phyloP scores from a whole-genome alignment of 2,888 invertebrate genomes.

The Drosophila siamana region DNA sequence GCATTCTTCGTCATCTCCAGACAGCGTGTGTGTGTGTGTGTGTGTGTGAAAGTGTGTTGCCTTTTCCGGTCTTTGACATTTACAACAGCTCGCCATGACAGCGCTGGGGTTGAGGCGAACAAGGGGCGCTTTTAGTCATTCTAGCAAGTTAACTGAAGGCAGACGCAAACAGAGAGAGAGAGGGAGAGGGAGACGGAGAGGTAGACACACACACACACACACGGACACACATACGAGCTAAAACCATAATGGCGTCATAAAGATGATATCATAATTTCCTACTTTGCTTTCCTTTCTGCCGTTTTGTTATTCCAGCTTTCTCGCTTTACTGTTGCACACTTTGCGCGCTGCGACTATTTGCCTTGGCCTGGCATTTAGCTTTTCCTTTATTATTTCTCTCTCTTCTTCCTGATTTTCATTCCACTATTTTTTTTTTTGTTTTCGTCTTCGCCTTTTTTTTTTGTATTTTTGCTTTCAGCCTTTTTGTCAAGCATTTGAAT shows the following conservation, averaged over 20 bases:
- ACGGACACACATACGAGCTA: conserved; percentile 23
- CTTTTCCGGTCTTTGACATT: conserved; percentile 77
- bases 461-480: conserved; percentile 15
- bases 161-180: too few relatives aligned
- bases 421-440: background rate
- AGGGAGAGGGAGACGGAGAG: too few relatives aligned
- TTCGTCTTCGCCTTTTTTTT: background rate
- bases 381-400: conserved; percentile 47
- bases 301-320: conserved; percentile 43
- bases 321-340: conserved; percentile 54
- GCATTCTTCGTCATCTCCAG: conserved; percentile 54
- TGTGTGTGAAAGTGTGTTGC: conserved; percentile 33
- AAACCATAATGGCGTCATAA: conserved; percentile 77
- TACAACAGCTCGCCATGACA: conserved; percentile 67
- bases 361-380: conserved; percentile 38
- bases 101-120: conserved; percentile 22
- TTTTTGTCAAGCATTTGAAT: conserved; percentile 66
- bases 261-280: conserved; percentile 77
- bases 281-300: conserved; percentile 64
- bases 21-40: conserved; percentile 6
- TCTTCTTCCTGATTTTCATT: conserved; percentile 19
- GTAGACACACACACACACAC: too few relatives aligned
- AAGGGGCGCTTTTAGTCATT: conserved; percentile 58
- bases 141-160: conserved; percentile 48
- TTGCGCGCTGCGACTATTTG: conserved; percentile 52